Base-by-base conservation (phyloP, 2,797 vertebrate genomes). In the Myiothlypis chrysogaster region DNA sequence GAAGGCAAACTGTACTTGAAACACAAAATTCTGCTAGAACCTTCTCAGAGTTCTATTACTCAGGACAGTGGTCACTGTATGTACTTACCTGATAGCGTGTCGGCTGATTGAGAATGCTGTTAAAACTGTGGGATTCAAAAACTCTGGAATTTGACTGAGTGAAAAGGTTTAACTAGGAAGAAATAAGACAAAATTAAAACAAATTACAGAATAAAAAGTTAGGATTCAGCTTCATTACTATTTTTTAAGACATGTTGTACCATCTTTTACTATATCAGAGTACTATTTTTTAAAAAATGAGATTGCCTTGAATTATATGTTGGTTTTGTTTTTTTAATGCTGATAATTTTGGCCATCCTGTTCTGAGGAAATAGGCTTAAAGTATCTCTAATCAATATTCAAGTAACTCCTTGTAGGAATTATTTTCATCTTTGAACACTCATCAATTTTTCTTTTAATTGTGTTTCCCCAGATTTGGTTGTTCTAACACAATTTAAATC, bases 51-150 rank as follows among this genome's bases (percentile, higher is more conserved):
- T 50, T 68, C 44, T 23, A 4, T 32, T 84, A 60, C 30, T 30
- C 39, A 61, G 52, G 64, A 39, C 12, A 61, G 43, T 9, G 46
- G 60, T 22, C 39, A 25, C 28, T 32, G 18, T 9, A 68, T n/a
- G 49, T 18, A 55, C 97, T 97, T 96, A 98, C 98, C 98, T 99
- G 98, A 97, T 99, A 98, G 56, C 98, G 98, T 72, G 98, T 98
- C 8, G 98, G 98, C 94, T 98, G 98, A 97, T 97, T 98, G 92
- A 98, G 98, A 97, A 99, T 98, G 97, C 98, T 98, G 97, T 98
- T 99, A 96, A 99, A 98, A 97, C 98, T 99, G 97, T 98, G 98
- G 9, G 98, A 98, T 94, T 99, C 98, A 94, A 98, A 98, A 96
- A 98, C 98, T 96, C 97, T 98, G 73, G 98, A 98, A 96, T 98